Evolutionary conservation across 2,888 invertebrate genomes (phyloP).

Genomic region (Calliopum simillimum): DNA sequence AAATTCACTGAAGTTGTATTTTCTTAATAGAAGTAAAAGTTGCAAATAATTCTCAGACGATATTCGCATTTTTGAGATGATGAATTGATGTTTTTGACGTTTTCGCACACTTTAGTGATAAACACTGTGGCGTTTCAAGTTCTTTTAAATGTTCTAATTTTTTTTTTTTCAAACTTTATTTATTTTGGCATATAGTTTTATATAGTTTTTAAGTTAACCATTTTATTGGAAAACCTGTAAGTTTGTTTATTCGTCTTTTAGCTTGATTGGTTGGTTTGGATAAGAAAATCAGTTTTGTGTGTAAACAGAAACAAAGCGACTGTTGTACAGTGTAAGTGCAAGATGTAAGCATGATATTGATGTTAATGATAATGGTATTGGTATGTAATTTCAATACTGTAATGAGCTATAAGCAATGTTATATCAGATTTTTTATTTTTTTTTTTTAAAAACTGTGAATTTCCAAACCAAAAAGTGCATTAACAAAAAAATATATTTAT

Average conservation of each 20-base stretch:
- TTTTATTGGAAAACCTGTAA: background rate
- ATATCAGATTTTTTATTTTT: too few species aligned
- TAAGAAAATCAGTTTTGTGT: background rate
- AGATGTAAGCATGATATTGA: too few species aligned
- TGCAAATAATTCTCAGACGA: conserved; percentile 40
- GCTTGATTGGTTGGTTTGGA: background rate
- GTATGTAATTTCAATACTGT: too few species aligned
- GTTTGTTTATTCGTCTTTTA: background rate
- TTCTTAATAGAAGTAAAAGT: conserved; percentile 41
- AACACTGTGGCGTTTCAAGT: background rate
- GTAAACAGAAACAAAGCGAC: too few species aligned
- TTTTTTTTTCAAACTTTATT: background rate
- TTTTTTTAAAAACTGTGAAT: too few species aligned
- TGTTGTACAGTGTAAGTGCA: too few species aligned
- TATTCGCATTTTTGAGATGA: conserved; percentile 43
- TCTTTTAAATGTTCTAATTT: background rate
- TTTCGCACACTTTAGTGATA: background rate
- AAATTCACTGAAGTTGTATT: conserved; percentile 41
- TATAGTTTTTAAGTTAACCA: background rate
- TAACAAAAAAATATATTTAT: too few species aligned
- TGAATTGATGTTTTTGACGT: background rate
- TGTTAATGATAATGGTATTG: too few species aligned
- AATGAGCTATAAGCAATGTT: too few species aligned
- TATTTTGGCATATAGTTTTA: background rate
- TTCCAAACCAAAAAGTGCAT: too few species aligned